These are phyloP conservation scores for Icerya purchasi DNA, from an alignment of 2,888 invertebrate species.

Conservation along the genomic window DNA sequence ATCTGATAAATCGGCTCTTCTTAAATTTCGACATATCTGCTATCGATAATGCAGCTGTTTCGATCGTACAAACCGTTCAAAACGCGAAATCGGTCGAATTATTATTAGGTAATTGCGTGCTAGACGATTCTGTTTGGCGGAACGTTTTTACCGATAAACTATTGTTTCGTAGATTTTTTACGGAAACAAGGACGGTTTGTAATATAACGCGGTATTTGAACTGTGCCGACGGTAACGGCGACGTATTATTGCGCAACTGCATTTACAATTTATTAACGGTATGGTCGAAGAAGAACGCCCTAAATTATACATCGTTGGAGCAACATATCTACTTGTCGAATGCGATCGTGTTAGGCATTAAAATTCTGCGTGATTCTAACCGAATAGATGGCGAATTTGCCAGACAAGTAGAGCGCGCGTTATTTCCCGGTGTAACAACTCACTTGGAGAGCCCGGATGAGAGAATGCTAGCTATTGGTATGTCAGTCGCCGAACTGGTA, in stretches of 20 bases:
- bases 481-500: slow-evolving; percentile 41
- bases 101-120: slow-evolving; percentile 32
- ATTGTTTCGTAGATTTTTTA: slow-evolving; percentile 32
- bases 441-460: slow-evolving; percentile 43
- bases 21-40: slow-evolving; percentile 34
- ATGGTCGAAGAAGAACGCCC: slow-evolving; percentile 44
- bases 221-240: slow-evolving; percentile 23
- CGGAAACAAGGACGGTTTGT: slow-evolving; percentile 30
- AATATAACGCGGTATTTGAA: slow-evolving; percentile 40
- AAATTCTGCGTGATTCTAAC: slow-evolving; percentile 19
- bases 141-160: slow-evolving; percentile 40
- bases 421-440: slow-evolving; percentile 14
- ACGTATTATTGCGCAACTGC: slow-evolving; percentile 21
- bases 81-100: slow-evolving; percentile 26
- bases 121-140: slow-evolving; percentile 38
- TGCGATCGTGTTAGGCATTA: slow-evolving; percentile 34
- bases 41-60: slow-evolving; percentile 34
- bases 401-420: slow-evolving; percentile 1
- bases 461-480: slow-evolving; percentile 42
- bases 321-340: slow-evolving; percentile 51
- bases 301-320: slow-evolving; percentile 38
- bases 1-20: slow-evolving; percentile 29
- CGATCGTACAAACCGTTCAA: slow-evolving; percentile 28
- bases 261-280: slow-evolving; percentile 34
- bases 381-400: slow-evolving; percentile 2